phyloP scores from a whole-genome alignment of 1,140 invertebrate species.

The Ptiloglossa arizonensis region DNA sequence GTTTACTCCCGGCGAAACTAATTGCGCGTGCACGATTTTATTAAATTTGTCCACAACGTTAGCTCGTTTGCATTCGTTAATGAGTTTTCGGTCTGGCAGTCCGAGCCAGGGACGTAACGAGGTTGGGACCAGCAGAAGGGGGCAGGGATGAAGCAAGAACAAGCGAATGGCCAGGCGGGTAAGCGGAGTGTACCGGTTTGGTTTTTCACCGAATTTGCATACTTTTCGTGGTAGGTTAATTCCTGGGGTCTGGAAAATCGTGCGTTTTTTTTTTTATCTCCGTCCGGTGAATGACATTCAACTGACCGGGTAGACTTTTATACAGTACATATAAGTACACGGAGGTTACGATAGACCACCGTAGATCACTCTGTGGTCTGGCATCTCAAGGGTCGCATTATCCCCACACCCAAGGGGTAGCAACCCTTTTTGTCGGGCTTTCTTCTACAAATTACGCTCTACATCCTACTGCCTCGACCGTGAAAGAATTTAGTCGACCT shows the following conservation, averaged over 20 bases:
- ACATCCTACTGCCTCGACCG: conserved; percentile 59
- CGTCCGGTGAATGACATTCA: conserved; percentile 17
- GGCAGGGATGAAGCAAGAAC: conserved; percentile 46
- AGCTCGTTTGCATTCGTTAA: conserved; percentile 80
- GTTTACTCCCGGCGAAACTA: conserved; percentile 73
- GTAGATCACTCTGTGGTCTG: conserved; percentile 78
- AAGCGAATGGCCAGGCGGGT: conserved; percentile 46
- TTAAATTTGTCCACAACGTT: conserved; percentile 80
- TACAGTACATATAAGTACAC: conserved; percentile 71
- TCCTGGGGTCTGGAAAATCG: conserved; percentile 46
- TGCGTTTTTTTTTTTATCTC: conserved; percentile 25
- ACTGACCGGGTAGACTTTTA: conserved; percentile 35
- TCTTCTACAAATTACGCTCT: conserved; percentile 77
- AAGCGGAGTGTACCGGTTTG: conserved; percentile 57
- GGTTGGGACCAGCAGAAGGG: conserved; percentile 53
- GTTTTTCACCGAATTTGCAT: conserved; percentile 67
- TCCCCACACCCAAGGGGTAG: conserved; percentile 59
- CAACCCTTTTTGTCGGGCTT: conserved; percentile 78
- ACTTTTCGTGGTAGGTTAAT: conserved; percentile 63
- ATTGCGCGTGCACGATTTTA: conserved; percentile 79
- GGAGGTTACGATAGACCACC: conserved; percentile 69
- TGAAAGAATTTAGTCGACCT: conserved; percentile 76
- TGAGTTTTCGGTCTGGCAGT: conserved; percentile 76
- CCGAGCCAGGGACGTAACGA: conserved; percentile 62
- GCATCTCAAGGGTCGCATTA: conserved; percentile 80